Evolutionary conservation across 92 coral and sea anemone species (phyloP), one percentile per base, ranked within the genome.

Genomic region (Epizoanthus ramosus): DNA sequence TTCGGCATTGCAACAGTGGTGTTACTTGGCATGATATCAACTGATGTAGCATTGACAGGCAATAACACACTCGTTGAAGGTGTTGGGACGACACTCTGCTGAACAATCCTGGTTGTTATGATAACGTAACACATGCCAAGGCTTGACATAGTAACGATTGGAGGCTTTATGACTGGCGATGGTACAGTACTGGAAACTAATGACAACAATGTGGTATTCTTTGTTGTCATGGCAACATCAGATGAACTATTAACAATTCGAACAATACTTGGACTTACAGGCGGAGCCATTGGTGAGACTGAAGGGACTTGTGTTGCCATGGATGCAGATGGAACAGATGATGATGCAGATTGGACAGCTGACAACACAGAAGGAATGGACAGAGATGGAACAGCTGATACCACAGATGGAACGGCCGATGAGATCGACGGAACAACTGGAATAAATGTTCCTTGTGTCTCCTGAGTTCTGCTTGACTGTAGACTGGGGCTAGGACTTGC

Each of bases 71-170:
- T 77, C 2, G 82, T 61, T 2, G 73, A 81, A 8, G 88, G 87
- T 28, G 91, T 86, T n/a, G 91, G 86, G 2, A 68, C 68, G 14
- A 74, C 47, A 16, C 85, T 65, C 25, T 87, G 83, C 18, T 80
- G 91, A n/a, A 93, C 75, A 31, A 89, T 68, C 43, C 86, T 88
- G 52, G 98, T 93, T 21, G 97, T 91, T 71, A 89, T 89, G 58
- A 91, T 90, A 43, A 91, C 90, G 35, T 85, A 93, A 54, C 98
- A 93, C 25, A 91, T 93, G 10, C 98, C 98, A 67, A 93, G 98
- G 64, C 91, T 93, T 77, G 98, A 93, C 17, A 90, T 65, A 22
- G 98, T 93, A 8, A 93, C 71, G 8, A 93, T 37, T 59, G 90
- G 85, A 33, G 68, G 74, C 71, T 59, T 64, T 14, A 59, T 57